Base-by-base conservation (phyloP, 1,140 invertebrate genomes). In the Cotesia typhae region DNA sequence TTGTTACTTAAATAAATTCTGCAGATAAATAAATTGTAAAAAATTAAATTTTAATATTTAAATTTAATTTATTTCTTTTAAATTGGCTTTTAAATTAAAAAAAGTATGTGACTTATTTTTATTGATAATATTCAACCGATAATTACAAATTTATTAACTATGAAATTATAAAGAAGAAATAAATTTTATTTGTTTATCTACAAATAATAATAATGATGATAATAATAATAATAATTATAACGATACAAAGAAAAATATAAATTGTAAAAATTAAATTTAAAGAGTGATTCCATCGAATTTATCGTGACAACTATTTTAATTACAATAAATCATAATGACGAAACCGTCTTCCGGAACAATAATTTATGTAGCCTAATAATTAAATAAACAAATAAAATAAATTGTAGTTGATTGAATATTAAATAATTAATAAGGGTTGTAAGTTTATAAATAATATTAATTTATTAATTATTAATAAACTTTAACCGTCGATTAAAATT, bases 321-420 rank as follows among this genome's bases (percentile, higher is more conserved):
- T 7, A 47, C 6, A 47, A 47, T 82, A 77, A 80, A 81, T 80
- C 82, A 77, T 78, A 76, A 72, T 78, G 73, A 80, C 78, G 76
- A 80, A 79, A 78, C 72, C 79, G 84, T 86, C 83, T 86, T 85
- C 82, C 83, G 79, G 76, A 76, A 81, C 77, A 80, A 75, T 81
- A 80, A 82, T 80, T 79, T 81, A 74, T 61, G 65, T 79, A 80
- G 75, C 75, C 75, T 81, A 80, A 78, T 57, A 67, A 75, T 47
- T 67, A 52, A 20, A 51, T 12, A 72, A 66, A 35, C 67, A 55
- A 71, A 74, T 66, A 71, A 55, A 36, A 66, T 64, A 67, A 60
- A 73, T 52, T 57, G 53, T 65, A 51, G 12, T 47, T 64, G 37
- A 38, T 41, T 38, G 6, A 64, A 47, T 64, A 47, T 4, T 10